A percentile compares a stretch with the other conserved stretches of the same genome.
These are phyloP conservation scores for Heliconius hortense DNA, from an alignment of 2,888 invertebrate genomes.

Conservation along the genomic window DNA sequence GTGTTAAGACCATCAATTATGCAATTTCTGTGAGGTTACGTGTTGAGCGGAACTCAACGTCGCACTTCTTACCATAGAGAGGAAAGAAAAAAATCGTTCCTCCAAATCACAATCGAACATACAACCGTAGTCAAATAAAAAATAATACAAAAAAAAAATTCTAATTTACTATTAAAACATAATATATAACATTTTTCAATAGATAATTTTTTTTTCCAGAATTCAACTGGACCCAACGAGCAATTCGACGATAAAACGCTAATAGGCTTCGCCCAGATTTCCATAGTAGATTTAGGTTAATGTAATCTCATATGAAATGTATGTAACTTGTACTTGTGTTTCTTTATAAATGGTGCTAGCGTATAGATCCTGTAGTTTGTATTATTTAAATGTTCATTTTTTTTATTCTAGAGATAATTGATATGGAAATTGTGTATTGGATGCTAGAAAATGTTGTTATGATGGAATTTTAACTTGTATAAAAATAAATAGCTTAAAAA, in stretches of 20 bases:
- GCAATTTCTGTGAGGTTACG: no score
- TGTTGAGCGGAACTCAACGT: no score
- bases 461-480: not conserved
- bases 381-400: constrained; percentile 11
- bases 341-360: constrained; percentile 41
- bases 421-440: constrained; percentile 1
- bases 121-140: not conserved
- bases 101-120: no score
- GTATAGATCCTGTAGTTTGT: constrained; percentile 27
- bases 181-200: not conserved
- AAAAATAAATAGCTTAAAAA: no score
- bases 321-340: constrained; percentile 34
- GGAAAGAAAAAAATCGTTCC: not conserved
- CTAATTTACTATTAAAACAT: not conserved
- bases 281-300: constrained; percentile 82
- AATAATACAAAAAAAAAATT: no score
- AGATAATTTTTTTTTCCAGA: constrained; percentile 80
- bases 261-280: constrained; percentile 98
- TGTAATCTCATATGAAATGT: constrained; percentile 25
- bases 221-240: constrained; percentile 85
- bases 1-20: no score
- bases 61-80: not conserved
- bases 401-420: not conserved
- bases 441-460: not conserved
- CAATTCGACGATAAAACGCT: constrained; percentile 96